Evolutionary conservation across 2,797 vertebrate species (phyloP).

Genomic region (Hemibagrus guttatus): DNA sequence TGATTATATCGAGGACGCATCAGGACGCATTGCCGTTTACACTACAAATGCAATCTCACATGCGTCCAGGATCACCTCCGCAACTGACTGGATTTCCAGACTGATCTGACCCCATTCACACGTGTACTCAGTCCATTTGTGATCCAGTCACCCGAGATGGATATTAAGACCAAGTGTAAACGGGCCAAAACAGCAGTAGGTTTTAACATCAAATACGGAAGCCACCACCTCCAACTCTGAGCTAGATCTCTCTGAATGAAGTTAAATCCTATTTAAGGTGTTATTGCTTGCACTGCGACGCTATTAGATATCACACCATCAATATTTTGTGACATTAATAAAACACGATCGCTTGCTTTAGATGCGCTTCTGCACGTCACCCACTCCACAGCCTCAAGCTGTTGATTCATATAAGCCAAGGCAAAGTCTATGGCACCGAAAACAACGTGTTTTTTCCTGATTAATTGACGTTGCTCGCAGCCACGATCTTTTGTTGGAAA

Average conservation of each 20-base stretch:
- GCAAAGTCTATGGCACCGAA: neutral
- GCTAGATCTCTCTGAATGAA: neutral
- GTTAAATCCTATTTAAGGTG: neutral
- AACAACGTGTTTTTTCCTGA: neutral
- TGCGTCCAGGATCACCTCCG: neutral
- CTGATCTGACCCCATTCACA: neutral
- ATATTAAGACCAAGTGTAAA: constrained; percentile 6
- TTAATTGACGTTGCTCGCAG: neutral
- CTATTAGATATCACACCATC: neutral
- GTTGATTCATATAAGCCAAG: constrained; percentile 3
- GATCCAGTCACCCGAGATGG: too few relatives aligned
- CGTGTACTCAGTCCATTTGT: neutral
- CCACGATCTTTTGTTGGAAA: neutral
- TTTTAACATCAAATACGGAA: neutral
- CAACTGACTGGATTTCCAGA: neutral
- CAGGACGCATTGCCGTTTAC: neutral
- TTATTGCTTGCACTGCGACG: neutral
- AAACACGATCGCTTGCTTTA: neutral
- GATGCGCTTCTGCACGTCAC: constrained; percentile 24
- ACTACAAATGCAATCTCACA: neutral
- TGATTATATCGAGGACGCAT: neutral
- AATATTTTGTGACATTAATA: constrained; percentile 19
- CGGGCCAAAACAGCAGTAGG: neutral
- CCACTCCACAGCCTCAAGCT: constrained; percentile 5
- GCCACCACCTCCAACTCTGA: neutral